A percentile compares a stretch with the other conserved stretches of the same genome.
Evolutionary conservation across 2,888 invertebrate genomes (phyloP).

Genomic region (Pristionchus exspectatus): DNA sequence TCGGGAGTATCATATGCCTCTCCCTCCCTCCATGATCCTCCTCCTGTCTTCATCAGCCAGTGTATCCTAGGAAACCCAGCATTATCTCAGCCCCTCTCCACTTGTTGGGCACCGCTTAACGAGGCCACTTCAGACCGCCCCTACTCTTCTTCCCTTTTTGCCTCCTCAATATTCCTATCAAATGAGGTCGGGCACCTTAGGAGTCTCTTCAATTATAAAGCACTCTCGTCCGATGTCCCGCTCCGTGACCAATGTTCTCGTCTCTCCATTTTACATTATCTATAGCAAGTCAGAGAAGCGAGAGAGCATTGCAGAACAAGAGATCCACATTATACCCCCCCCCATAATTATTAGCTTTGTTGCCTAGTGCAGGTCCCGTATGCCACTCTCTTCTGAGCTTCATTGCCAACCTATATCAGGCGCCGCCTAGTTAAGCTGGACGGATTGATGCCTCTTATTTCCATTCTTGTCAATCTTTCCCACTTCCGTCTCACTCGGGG

Average conservation of each 20-base stretch:
- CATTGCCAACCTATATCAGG: too few species aligned
- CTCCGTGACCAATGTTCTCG: too few species aligned
- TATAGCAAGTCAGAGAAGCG: too few species aligned
- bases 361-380: not conserved
- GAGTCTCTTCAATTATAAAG: not conserved
- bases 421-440: too few species aligned
- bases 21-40: constrained; percentile 40
- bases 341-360: not conserved
- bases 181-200: not conserved
- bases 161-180: not conserved
- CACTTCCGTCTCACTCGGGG: too few species aligned
- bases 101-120: not conserved
- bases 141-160: too few species aligned
- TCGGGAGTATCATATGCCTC: too few species aligned
- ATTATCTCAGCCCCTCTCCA: not conserved
- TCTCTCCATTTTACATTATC: too few species aligned
- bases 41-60: constrained; percentile 52
- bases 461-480: too few species aligned
- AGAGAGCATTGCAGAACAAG: too few species aligned
- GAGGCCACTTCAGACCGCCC: not conserved
- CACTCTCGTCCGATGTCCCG: not conserved
- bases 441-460: too few species aligned
- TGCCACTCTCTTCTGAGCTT: not conserved
- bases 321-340: too few species aligned
- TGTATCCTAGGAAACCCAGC: not conserved